phyloP scores from a whole-genome alignment of 2,113 vertebrate genomes.

The Lasiurus borealis region DNA sequence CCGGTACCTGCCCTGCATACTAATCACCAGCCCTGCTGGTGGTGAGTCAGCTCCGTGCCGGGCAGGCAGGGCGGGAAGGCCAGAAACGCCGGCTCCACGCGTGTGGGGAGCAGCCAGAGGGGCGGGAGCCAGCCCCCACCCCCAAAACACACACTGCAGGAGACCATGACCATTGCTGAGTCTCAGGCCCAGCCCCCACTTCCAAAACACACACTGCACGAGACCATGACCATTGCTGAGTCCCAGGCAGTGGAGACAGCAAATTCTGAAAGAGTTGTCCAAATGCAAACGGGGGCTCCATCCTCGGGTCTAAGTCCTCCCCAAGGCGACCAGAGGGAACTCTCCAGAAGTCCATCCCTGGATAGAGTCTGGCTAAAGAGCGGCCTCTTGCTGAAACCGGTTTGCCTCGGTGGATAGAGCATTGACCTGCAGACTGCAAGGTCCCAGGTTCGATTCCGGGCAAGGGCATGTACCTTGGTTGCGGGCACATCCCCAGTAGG shows the following conservation, averaged over 20 bases:
- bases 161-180: too few species aligned
- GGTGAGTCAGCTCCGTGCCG: conserved; percentile 77
- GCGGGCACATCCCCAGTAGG: too few species aligned
- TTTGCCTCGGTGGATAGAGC: too few species aligned
- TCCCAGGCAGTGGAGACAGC: not conserved
- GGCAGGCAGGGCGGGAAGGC: not conserved
- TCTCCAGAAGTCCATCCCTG: conserved; percentile 2
- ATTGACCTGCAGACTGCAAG: too few species aligned
- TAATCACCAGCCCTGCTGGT: conserved; percentile 70
- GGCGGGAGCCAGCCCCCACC: not conserved
- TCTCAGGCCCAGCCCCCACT: too few species aligned
- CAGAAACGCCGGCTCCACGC: not conserved
- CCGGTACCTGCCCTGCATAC: conserved; percentile 76
- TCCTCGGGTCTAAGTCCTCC: not conserved
- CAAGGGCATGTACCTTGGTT: too few species aligned
- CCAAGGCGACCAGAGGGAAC: not conserved
- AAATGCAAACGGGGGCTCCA: not conserved
- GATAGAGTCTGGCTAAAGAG: not conserved
- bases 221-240: too few species aligned
- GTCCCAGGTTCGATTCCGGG: too few species aligned
- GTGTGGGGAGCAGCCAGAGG: not conserved
- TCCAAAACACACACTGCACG: too few species aligned
- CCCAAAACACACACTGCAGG: too few species aligned
- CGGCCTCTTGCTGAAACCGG: not conserved
- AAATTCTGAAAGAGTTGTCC: not conserved